A percentile compares a stretch with the other conserved stretches of the same genome.
Conservation (phyloP, 2,113 vertebrate species). For the Aspidoscelis tigris region DNA sequence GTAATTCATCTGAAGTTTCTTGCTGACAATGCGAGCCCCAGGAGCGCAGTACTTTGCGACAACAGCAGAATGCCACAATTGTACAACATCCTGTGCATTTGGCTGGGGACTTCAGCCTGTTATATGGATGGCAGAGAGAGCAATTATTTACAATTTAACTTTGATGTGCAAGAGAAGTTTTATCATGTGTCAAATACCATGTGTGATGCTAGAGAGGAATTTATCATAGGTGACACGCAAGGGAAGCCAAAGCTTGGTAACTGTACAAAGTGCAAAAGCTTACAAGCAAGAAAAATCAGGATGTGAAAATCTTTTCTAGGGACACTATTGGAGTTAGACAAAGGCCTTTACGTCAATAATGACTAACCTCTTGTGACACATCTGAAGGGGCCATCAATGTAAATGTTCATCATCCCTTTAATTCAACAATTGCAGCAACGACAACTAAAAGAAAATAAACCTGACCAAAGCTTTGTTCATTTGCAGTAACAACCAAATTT, state of each 20-base stretch:
- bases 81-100: slow-evolving; percentile 11
- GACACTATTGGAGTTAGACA: slow-evolving; percentile 3
- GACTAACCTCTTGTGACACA: no score
- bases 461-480: no score
- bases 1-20: slow-evolving; percentile 32
- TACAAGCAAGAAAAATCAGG: background rate
- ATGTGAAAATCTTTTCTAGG: background rate
- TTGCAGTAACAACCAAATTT: no score
- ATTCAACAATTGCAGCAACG: no score
- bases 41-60: slow-evolving; percentile 8
- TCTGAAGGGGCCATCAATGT: no score
- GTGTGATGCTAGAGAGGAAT: slow-evolving; percentile 19
- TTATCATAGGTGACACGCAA: slow-evolving; percentile 8
- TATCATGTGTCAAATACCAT: slow-evolving; percentile 33
- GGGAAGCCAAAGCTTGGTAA: background rate
- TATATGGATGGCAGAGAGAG: slow-evolving; percentile 2
- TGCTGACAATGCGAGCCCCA: background rate
- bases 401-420: no score
- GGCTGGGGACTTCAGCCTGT: background rate
- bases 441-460: no score
- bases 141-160: slow-evolving; percentile 41
- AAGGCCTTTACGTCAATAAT: background rate
- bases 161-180: slow-evolving; percentile 36
- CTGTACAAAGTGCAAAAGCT: slow-evolving; percentile 19
- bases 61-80: slow-evolving; percentile 13